phyloP scores from a whole-genome alignment of 2,888 invertebrate species.

The Polymixis flavicincta region DNA sequence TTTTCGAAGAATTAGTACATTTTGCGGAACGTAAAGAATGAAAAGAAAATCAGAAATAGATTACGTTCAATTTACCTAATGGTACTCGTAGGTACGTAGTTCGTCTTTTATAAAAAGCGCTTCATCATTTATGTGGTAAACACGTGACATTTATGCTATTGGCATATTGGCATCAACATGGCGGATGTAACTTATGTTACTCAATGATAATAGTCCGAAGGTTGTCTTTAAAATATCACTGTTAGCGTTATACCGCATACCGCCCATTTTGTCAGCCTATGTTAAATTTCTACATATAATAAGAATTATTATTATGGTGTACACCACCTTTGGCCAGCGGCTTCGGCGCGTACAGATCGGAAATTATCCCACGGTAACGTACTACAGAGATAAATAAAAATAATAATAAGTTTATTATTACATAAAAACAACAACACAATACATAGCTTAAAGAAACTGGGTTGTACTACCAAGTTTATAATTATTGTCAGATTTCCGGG shows the following conservation, averaged over 20 bases:
- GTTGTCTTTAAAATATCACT: background rate
- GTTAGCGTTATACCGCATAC: background rate
- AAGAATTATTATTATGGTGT: background rate
- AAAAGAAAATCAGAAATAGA: background rate
- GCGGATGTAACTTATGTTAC: background rate
- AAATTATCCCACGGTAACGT: no score
- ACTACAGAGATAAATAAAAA: no score
- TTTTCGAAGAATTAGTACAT: background rate
- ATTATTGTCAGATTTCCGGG: background rate
- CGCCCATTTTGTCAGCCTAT: background rate
- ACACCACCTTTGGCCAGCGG: no score
- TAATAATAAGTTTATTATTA: no score
- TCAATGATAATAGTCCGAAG: background rate
- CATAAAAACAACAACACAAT: background rate
- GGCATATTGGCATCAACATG: background rate
- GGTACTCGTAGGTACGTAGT: no score
- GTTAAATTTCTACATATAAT: background rate
- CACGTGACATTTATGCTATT: background rate
- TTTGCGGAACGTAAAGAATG: background rate
- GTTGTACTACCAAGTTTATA: background rate
- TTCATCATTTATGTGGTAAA: background rate
- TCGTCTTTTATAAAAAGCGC: background rate
- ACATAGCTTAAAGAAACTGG: background rate
- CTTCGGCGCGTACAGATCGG: no score
- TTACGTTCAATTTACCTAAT: background rate